These are phyloP conservation scores for Mastigias papua DNA, from an alignment of 30 jellyfish, hydroid and myxozoan species.

Conservation along the genomic window DNA sequence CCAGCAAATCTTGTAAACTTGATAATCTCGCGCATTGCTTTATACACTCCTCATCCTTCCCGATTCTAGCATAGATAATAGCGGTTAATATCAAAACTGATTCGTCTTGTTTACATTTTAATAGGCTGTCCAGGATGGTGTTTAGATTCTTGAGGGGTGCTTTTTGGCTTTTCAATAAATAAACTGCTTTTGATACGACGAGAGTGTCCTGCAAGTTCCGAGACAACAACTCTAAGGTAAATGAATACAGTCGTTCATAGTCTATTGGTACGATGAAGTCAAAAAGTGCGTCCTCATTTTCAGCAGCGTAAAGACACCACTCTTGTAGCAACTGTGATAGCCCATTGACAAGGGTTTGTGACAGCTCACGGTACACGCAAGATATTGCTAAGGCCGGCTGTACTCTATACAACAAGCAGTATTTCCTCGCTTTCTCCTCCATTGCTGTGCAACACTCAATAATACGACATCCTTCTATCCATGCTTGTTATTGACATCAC, in stretches of 20 bases:
- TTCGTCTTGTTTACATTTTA: conserved; percentile 27
- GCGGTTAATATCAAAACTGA: conserved; percentile 39
- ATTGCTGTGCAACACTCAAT: neutral
- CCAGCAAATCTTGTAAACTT: neutral
- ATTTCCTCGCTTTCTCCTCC: conserved; percentile 79
- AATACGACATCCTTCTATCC: neutral
- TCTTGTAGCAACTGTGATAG: conserved; percentile 36
- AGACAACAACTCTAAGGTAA: conserved; percentile 62
- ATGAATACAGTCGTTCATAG: conserved; percentile 48
- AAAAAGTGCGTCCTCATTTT: conserved; percentile 48
- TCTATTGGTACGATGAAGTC: conserved; percentile 64
- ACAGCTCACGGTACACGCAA: conserved; percentile 56
- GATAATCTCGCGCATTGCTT: conserved; percentile 23
- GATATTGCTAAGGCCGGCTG: conserved; percentile 65
- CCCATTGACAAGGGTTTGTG: conserved; percentile 51
- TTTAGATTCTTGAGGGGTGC: conserved; percentile 47
- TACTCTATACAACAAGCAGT: conserved; percentile 56
- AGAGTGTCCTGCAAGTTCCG: conserved; percentile 47
- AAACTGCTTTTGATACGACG: conserved; percentile 47
- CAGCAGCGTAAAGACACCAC: conserved; percentile 74
- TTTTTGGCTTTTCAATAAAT: conserved; percentile 40
- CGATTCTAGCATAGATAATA: conserved; percentile 57
- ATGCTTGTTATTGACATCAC: neutral
- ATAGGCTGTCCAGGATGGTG: conserved; percentile 13
- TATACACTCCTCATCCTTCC: conserved; percentile 56